Percentiles rank a stretch among this genome's conserved stretches.
Conservation (phyloP, 1,140 invertebrate genomes). For the Drosophila micromelanica region DNA sequence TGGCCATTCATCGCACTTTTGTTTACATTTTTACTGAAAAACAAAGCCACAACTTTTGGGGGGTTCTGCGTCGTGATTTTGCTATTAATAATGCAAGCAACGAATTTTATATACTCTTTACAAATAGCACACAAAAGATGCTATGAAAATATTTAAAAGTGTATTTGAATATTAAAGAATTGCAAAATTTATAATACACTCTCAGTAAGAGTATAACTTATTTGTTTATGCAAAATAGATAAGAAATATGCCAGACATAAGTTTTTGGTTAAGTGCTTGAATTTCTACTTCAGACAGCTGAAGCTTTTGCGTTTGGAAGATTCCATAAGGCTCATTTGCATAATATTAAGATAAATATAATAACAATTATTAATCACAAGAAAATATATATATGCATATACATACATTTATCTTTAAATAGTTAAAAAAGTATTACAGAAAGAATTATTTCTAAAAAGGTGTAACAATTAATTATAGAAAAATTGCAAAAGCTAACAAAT, state of each 20-base stretch:
- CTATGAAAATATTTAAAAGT: not conserved
- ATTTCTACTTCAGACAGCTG: not conserved
- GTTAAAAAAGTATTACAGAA: no score
- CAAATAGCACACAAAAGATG: not conserved
- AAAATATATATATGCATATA: not conserved
- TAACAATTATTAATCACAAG: not conserved
- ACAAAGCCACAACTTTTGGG: conserved; percentile 5
- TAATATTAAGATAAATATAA: not conserved
- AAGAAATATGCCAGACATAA: not conserved
- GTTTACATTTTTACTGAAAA: conserved; percentile 28
- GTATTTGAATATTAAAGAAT: not conserved
- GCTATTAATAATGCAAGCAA: conserved; percentile 1
- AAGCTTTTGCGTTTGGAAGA: conserved; percentile 1
- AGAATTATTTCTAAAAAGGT: no score
- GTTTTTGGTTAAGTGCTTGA: not conserved
- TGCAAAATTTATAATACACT: not conserved
- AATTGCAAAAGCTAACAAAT: no score
- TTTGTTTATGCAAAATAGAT: not conserved
- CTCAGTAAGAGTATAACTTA: not conserved
- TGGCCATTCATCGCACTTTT: conserved; percentile 4
- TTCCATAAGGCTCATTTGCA: not conserved
- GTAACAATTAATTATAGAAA: no score
- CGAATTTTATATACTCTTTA: conserved; percentile 10
- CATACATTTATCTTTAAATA: no score
- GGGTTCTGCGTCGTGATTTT: not conserved